These are phyloP conservation scores for Drosophila phalerata DNA, from an alignment of 2,888 invertebrate species.

Conservation along the genomic window DNA sequence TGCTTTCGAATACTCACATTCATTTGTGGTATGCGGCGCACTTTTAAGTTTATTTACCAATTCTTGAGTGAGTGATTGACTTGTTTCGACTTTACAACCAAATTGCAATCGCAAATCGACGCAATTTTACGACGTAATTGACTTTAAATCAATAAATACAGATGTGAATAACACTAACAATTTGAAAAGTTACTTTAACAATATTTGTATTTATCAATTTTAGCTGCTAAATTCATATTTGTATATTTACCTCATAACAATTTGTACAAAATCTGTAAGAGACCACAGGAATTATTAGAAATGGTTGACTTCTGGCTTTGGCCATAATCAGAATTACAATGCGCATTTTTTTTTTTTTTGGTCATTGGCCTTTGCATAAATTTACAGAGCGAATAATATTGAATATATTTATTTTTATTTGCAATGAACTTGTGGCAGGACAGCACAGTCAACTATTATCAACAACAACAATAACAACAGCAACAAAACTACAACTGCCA, in stretches of 20 bases:
- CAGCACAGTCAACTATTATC: constrained; percentile 24
- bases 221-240: constrained; percentile 1
- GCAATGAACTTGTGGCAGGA: constrained; percentile 61
- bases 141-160: constrained; percentile 22
- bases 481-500: constrained; percentile 10
- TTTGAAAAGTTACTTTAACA: not conserved
- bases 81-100: constrained; percentile 43
- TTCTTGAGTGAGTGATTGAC: constrained; percentile 57
- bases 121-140: constrained; percentile 42
- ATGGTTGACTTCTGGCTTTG: constrained; percentile 8
- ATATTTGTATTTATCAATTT: not conserved
- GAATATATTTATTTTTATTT: constrained; percentile 71
- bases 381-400: constrained; percentile 53
- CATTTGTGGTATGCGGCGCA: constrained; percentile 27
- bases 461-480: constrained; percentile 9
- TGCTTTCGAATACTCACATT: constrained; percentile 26
- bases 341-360: constrained; percentile 39
- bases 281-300: not conserved
- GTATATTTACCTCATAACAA: constrained; percentile 26
- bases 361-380: constrained; percentile 69
- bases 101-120: constrained; percentile 37
- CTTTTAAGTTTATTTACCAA: constrained; percentile 45
- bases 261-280: constrained; percentile 20
- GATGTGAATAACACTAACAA: constrained; percentile 11
- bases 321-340: constrained; percentile 41